Evolutionary conservation across 2,888 invertebrate species (phyloP).

Genomic region (Synergus gifuensis): DNA sequence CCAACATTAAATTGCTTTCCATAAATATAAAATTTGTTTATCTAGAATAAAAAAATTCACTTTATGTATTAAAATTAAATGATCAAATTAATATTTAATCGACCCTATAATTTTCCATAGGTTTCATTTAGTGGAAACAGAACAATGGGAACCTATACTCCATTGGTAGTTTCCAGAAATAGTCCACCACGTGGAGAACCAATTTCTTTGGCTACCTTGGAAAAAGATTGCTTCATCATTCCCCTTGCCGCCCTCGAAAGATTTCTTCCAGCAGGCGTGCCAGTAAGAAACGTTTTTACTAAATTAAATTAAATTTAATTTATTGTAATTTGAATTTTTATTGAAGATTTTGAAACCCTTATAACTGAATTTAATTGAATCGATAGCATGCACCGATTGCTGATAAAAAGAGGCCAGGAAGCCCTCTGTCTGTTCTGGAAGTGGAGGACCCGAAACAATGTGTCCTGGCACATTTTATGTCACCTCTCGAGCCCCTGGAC

Average conservation of each 20-base stretch:
- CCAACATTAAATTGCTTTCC: not conserved
- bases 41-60: not conserved
- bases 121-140: conserved; percentile 76
- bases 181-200: conserved; percentile 82
- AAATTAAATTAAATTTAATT: conserved; percentile 27
- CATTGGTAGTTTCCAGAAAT: conserved; percentile 73
- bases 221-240: conserved; percentile 95
- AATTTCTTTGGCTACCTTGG: conserved; percentile 88
- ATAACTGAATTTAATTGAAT: conserved; percentile 46
- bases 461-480: conserved; percentile 93
- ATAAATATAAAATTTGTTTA: not conserved
- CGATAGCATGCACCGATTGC: conserved; percentile 82
- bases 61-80: not conserved
- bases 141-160: conserved; percentile 71
- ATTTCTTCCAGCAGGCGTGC: conserved; percentile 93
- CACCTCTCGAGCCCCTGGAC: conserved; percentile 91
- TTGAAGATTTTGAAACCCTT: not conserved
- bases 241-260: conserved; percentile 92
- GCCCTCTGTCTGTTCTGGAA: conserved; percentile 87
- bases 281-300: conserved; percentile 79
- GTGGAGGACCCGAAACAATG: conserved; percentile 94
- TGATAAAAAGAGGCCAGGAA: conserved; percentile 79
- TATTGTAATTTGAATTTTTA: not conserved
- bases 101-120: conserved; percentile 59
- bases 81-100: not conserved